phyloP scores from a whole-genome alignment of 2,113 vertebrate species.

The Perca flavescens region DNA sequence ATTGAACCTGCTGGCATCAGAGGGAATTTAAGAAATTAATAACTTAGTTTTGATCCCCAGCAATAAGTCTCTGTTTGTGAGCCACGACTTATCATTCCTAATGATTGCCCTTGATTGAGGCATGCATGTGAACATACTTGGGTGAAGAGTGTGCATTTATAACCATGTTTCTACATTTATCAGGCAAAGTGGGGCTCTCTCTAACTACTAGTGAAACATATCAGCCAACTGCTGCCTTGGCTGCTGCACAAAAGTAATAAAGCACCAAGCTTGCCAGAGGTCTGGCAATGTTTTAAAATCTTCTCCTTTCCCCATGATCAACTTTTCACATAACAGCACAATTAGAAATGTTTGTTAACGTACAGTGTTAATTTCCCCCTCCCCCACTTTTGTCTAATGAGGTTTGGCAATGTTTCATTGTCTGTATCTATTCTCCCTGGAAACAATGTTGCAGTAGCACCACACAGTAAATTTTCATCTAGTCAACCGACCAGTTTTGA shows the following conservation, averaged over 20 bases:
- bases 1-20: constrained; percentile 3
- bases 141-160: constrained; percentile 5
- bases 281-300: constrained; percentile 22
- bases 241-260: constrained; percentile 36
- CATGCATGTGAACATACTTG: background rate
- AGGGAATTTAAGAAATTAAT: constrained; percentile 23
- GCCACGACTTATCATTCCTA: constrained; percentile 1
- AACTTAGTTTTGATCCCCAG: constrained; percentile 37
- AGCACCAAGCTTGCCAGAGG: constrained; percentile 20
- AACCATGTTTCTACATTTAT: constrained; percentile 20
- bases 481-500: constrained; percentile 5
- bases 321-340: constrained; percentile 23
- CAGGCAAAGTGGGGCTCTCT: constrained; percentile 20
- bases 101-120: constrained; percentile 21
- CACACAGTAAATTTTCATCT: constrained; percentile 11
- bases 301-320: background rate
- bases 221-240: constrained; percentile 32
- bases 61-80: background rate
- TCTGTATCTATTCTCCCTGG: background rate
- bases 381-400: constrained; percentile 3
- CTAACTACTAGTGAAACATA: constrained; percentile 34
- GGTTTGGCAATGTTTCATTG: constrained; percentile 2
- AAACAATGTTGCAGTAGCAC: constrained; percentile 23
- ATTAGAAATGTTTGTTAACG: constrained; percentile 13
- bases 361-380: constrained; percentile 6